phyloP scores from a whole-genome alignment of 1,140 invertebrate species.

The Aradophagus sp. region DNA sequence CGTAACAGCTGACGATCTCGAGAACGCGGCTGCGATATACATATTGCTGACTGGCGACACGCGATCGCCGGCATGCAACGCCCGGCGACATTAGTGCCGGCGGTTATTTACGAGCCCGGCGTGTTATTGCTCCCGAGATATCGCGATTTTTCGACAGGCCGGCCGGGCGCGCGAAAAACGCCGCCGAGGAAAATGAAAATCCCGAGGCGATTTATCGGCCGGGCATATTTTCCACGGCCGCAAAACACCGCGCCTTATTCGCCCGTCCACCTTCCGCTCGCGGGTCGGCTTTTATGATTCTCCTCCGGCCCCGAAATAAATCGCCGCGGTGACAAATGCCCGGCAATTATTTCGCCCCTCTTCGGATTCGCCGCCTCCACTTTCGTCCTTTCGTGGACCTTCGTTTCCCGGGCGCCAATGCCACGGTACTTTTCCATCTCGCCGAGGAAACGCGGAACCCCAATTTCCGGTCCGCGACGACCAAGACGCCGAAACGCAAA shows the following conservation, averaged over 20 bases:
- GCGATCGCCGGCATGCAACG: slow-evolving; percentile 49
- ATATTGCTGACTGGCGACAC: slow-evolving; percentile 44
- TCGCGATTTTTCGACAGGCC: slow-evolving; percentile 51
- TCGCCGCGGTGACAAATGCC: too few relatives aligned
- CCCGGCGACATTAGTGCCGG: slow-evolving; percentile 46
- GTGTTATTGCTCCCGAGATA: slow-evolving; percentile 55
- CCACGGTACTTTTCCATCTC: too few relatives aligned
- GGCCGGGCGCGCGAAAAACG: slow-evolving; percentile 46
- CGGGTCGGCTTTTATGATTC: too few relatives aligned
- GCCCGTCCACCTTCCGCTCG: too few relatives aligned
- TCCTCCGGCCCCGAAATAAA: too few relatives aligned
- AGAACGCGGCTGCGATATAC: slow-evolving; percentile 37
- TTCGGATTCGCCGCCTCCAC: too few relatives aligned
- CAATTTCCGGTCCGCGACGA: too few relatives aligned
- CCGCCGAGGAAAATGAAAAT: slow-evolving; percentile 51
- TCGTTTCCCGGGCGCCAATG: too few relatives aligned
- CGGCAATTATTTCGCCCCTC: too few relatives aligned
- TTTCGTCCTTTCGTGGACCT: too few relatives aligned
- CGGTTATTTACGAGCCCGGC: slow-evolving; percentile 49
- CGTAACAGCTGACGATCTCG: slow-evolving; percentile 50
- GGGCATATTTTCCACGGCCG: slow-evolving; percentile 46
- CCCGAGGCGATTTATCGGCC: slow-evolving; percentile 41
- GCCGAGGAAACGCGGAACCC: too few relatives aligned
- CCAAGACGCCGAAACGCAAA: too few relatives aligned
- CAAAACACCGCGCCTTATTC: slow-evolving; percentile 41